Percentiles rank a stretch among this genome's conserved stretches.
These are phyloP conservation scores for Tor tambroides DNA, from an alignment of 2,113 vertebrate species.

Conservation along the genomic window DNA sequence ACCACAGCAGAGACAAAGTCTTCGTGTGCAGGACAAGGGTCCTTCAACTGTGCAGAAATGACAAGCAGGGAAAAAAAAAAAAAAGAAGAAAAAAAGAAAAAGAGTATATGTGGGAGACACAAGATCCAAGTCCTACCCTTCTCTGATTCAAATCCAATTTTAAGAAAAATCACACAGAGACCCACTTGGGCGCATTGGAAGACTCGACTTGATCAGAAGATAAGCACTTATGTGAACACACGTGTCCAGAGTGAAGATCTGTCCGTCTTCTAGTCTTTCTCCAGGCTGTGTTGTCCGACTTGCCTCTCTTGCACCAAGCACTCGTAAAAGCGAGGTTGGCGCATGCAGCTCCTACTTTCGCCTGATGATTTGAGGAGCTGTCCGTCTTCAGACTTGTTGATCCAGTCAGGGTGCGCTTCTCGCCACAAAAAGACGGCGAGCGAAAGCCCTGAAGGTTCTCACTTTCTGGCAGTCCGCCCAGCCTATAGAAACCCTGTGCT, in stretches of 20 bases:
- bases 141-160: not conserved
- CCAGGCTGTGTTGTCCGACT: slow-evolving; percentile 4
- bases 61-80: not conserved
- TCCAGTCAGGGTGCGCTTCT: slow-evolving; percentile 49
- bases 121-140: not conserved
- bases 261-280: slow-evolving; percentile 13
- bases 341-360: not conserved
- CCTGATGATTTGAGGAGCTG: slow-evolving; percentile 32
- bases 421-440: not conserved
- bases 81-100: too few species aligned
- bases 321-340: not conserved
- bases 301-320: not conserved
- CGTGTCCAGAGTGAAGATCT: not conserved
- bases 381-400: slow-evolving; percentile 46
- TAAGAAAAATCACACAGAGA: slow-evolving; percentile 16
- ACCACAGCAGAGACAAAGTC: slow-evolving; percentile 49
- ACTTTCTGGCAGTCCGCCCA: slow-evolving; percentile 41
- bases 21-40: slow-evolving; percentile 29
- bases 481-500: slow-evolving; percentile 30
- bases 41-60: slow-evolving; percentile 13
- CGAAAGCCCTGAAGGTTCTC: not conserved
- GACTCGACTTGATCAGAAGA: slow-evolving; percentile 11
- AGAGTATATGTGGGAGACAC: not conserved
- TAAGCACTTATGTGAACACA: slow-evolving; percentile 31
- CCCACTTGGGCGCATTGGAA: not conserved